phyloP scores from a whole-genome alignment of 2,888 invertebrate species.

The Biston stratarius region DNA sequence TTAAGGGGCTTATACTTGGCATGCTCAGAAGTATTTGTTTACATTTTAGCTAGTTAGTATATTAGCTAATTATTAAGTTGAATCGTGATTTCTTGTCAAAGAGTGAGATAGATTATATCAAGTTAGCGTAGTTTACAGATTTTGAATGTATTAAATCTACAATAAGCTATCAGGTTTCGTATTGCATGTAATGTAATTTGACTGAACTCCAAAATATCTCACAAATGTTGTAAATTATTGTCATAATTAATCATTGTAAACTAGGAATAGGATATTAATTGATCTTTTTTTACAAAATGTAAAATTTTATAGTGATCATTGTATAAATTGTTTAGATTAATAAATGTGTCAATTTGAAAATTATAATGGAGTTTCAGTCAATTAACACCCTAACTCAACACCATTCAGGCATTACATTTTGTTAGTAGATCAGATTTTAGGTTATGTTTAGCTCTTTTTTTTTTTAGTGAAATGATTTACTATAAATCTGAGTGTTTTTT shows the following conservation, averaged over 20 bases:
- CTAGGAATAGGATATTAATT: slow-evolving; percentile 84
- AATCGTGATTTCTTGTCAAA: slow-evolving; percentile 71
- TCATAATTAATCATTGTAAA: slow-evolving; percentile 57
- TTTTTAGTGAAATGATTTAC: slow-evolving; percentile 11
- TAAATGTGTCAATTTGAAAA: slow-evolving; percentile 82
- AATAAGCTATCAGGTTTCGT: slow-evolving; percentile 29
- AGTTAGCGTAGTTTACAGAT: slow-evolving; percentile 52
- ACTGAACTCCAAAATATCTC: slow-evolving; percentile 81
- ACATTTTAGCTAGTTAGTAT: slow-evolving; percentile 35
- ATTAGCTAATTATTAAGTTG: slow-evolving; percentile 53
- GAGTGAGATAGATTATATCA: slow-evolving; percentile 70
- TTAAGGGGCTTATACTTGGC: slow-evolving; percentile 46
- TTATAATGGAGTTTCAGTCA: slow-evolving; percentile 85
- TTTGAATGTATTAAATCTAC: slow-evolving; percentile 57
- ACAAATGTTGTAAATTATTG: slow-evolving; percentile 57
- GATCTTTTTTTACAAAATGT: slow-evolving; percentile 78
- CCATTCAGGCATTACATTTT: slow-evolving; percentile 36
- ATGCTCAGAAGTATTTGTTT: slow-evolving; percentile 43
- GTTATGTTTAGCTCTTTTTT: slow-evolving; percentile 7
- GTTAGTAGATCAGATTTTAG: slow-evolving; percentile 20
- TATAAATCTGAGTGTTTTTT: slow-evolving; percentile 25
- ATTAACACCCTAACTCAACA: slow-evolving; percentile 84
- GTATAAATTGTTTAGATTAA: slow-evolving; percentile 81
- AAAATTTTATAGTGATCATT: slow-evolving; percentile 76
- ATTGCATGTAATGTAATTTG: slow-evolving; percentile 69